Evolutionary conservation across 2,888 invertebrate species (phyloP).

Genomic region (Smittia aterrima): DNA sequence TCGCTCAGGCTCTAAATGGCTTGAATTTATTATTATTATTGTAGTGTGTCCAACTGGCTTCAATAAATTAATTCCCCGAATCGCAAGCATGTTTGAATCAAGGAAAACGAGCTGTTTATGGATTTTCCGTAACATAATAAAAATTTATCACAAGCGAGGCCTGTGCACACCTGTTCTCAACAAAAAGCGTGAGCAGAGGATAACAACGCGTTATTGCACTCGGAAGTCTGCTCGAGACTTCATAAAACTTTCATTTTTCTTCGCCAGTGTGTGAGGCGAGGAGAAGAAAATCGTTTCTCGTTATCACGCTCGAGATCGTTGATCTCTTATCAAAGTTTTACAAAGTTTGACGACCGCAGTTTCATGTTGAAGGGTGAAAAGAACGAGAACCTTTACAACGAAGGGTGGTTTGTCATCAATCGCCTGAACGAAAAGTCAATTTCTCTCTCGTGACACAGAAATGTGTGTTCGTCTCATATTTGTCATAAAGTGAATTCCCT

Average conservation of each 20-base stretch:
- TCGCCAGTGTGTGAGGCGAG: too few relatives aligned
- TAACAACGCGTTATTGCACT: conserved; percentile 8
- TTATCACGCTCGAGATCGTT: too few relatives aligned
- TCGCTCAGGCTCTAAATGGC: too few relatives aligned
- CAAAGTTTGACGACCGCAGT: too few relatives aligned
- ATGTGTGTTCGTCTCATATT: neutral
- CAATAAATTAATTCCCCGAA: neutral
- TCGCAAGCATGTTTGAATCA: neutral
- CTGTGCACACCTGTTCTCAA: conserved; percentile 22
- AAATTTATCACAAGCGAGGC: neutral
- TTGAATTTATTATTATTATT: neutral
- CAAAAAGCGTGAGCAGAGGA: neutral
- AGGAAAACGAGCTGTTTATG: conserved; percentile 32
- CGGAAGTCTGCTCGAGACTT: neutral
- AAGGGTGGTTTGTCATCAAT: too few relatives aligned
- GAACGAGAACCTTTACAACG: too few relatives aligned
- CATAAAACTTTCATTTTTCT: too few relatives aligned
- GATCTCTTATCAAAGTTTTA: too few relatives aligned
- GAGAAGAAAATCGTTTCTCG: too few relatives aligned
- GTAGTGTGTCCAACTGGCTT: neutral
- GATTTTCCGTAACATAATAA: conserved; percentile 30
- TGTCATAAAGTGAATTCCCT: neutral
- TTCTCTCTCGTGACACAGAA: conserved; percentile 7
- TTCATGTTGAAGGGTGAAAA: too few relatives aligned
- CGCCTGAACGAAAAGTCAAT: neutral